A percentile compares a stretch with the other conserved stretches of the same genome.
Evolutionary conservation across 1,140 invertebrate genomes (phyloP).

Genomic region (Samia ricini): DNA sequence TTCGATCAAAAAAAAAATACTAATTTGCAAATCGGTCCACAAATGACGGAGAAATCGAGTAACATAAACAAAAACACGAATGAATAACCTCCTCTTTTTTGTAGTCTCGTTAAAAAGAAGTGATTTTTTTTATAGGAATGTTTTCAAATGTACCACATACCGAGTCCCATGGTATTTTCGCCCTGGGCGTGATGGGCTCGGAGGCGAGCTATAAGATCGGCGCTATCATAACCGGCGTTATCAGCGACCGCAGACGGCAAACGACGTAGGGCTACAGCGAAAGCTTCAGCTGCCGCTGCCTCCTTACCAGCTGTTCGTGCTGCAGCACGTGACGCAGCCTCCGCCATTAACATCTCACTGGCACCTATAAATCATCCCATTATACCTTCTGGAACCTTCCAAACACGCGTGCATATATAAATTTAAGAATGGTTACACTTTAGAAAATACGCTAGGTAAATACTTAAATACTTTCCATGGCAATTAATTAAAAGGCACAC

Average conservation of each 20-base stretch:
- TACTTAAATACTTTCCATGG: too few species aligned
- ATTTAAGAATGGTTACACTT: too few species aligned
- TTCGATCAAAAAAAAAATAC: too few species aligned
- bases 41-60: too few species aligned
- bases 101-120: conserved; percentile 44
- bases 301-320: conserved; percentile 97
- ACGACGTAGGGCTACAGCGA: conserved; percentile 91
- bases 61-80: too few species aligned
- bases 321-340: conserved; percentile 90
- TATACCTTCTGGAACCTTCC: too few species aligned
- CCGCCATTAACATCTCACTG: conserved; percentile 98
- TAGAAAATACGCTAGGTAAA: too few species aligned
- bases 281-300: conserved; percentile 97
- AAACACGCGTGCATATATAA: too few species aligned
- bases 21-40: too few species aligned
- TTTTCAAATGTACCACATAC: conserved; percentile 65
- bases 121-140: too few species aligned
- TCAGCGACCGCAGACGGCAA: conserved; percentile 98
- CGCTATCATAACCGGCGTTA: conserved; percentile 99
- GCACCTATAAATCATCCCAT: conserved; percentile 79
- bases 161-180: conserved; percentile 87
- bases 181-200: conserved; percentile 93
- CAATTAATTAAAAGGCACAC: too few species aligned
- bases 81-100: too few species aligned
- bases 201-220: conserved; percentile 94